Percentiles rank a stretch among this genome's conserved stretches.
phyloP scores from a whole-genome alignment of 1,140 invertebrate genomes.

The Eciton burchellii region DNA sequence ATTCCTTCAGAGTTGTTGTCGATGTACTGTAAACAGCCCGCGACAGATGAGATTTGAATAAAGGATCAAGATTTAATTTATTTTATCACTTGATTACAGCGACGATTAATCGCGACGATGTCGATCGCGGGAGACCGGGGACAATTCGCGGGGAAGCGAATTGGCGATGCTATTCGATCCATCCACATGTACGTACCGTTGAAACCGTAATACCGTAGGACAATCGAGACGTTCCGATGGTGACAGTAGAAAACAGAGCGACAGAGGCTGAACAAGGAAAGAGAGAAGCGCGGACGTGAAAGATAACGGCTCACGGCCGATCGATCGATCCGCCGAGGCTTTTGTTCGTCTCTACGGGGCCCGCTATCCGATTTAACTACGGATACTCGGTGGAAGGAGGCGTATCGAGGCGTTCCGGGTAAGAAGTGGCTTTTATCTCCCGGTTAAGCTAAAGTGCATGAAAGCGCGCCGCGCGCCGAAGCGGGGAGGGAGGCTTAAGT shows the following conservation, averaged over 20 bases:
- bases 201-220: slow-evolving; percentile 67
- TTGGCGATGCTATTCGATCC: slow-evolving; percentile 49
- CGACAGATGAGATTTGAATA: not conserved
- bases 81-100: not conserved
- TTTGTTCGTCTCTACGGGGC: slow-evolving; percentile 79
- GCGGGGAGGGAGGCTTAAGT: not conserved
- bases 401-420: slow-evolving; percentile 55
- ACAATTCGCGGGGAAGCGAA: slow-evolving; percentile 27
- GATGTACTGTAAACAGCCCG: not conserved
- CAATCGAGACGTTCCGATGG: slow-evolving; percentile 54
- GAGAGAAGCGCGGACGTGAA: slow-evolving; percentile 79
- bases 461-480: slow-evolving; percentile 33
- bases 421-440: slow-evolving; percentile 79
- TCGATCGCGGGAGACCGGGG: slow-evolving; percentile 31
- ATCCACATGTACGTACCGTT: slow-evolving; percentile 39
- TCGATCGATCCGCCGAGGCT: slow-evolving; percentile 82
- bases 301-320: slow-evolving; percentile 82
- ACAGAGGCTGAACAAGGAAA: slow-evolving; percentile 65
- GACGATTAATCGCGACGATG: slow-evolving; percentile 10
- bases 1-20: not conserved
- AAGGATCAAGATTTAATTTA: too few species aligned
- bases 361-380: slow-evolving; percentile 82
- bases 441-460: slow-evolving; percentile 76
- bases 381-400: slow-evolving; percentile 39
- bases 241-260: slow-evolving; percentile 60